Evolutionary conservation across 2,113 vertebrate genomes (phyloP), one percentile per base, ranked within the genome.

Genomic region (Urocynchramus pylzowi): DNA sequence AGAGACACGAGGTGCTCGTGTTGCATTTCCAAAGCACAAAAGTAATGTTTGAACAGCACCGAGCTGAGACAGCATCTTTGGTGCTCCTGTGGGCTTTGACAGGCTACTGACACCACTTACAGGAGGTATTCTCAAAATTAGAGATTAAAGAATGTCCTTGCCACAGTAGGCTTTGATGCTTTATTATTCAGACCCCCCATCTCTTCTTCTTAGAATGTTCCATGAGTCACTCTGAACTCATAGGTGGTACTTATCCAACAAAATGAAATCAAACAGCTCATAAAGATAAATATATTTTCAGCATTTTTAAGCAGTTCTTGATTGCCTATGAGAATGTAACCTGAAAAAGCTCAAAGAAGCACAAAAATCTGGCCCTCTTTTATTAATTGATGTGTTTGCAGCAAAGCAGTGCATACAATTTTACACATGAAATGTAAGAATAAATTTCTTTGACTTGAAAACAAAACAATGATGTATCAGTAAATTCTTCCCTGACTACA

Each of bases 401-500:
- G 30, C 49, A 65, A 44, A 90, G 45, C 78, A 90, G 30, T 77
- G 54, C 54, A n/a, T 80, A 90, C 41, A 93, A 70, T 96, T 96
- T 95, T 93, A 93, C 3, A 3, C 75, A 69, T 91, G 84, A 80
- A 79, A 35, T 89, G 71, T 94, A 75, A 56, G 52, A 81, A 47
- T 50, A 9, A 81, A 76, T 94, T 83, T 96, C 67, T 88, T 59
- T 69, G 80, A 91, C 97, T 87, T 65, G 50, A 67, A 93, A 95
- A 93, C 56, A 65, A 68, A 96, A 75, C 73, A 91, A 37, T 90
- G 39, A 92, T 91, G 13, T 88, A 90, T 87, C 93, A 93, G 75
- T 88, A 87, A 79, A 88, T 96, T 96, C 59, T 96, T 95, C 82
- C 77, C 45, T 68, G 89, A 76, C n/a, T 96, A 63, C 90, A 92